Evolutionary conservation across 2,797 vertebrate species (phyloP), one percentile per base, ranked within the genome.

Genomic region (Muraenolepis orangiensis): DNA sequence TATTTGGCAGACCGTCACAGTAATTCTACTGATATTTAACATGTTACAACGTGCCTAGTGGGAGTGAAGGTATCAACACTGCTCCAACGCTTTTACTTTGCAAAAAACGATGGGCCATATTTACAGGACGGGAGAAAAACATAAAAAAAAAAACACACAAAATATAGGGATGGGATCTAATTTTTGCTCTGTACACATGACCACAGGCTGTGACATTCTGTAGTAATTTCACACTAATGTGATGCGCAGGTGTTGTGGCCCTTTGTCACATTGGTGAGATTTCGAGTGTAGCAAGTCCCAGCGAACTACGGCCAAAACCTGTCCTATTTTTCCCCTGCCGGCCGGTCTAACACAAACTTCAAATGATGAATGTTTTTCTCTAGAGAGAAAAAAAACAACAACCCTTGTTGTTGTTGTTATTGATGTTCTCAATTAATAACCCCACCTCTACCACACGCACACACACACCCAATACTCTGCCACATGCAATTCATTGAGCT

Each of bases 341-440:
- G 80, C 81, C 88, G 80, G n/a, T n/a, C n/a, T n/a, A n/a, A n/a
- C 87, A 72, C 85, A 84, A 84, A 89, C 91, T 89, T 91, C 87
- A 86, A 76, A 88, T 92, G 93, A 93, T 92, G 85, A 92, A 94
- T 91, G 85, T 77, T 81, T 75, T 87, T 78, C 89, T 88, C 83
- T 40, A 77, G 76, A 88, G 80, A 91, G 84, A 87, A 90, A 87
- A 87, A 91, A 83, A 87, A 80, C 90, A 87, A 87, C 81, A 83
- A 74, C 78, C 78, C 76, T 84, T 85, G 84, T 87, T 87, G 89
- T 87, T 87, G 89, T 92, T 87, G 89, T 92, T 93, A 92, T 92
- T 93, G 92, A 93, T 92, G 92, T 86, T 81, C 86, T 91, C 92
- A 92, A 93, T 93, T 91, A 93, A 92, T 91, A 92, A 88, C 78